Conservation (phyloP, 2,113 vertebrate species). For the Ctenomys sociabilis region DNA sequence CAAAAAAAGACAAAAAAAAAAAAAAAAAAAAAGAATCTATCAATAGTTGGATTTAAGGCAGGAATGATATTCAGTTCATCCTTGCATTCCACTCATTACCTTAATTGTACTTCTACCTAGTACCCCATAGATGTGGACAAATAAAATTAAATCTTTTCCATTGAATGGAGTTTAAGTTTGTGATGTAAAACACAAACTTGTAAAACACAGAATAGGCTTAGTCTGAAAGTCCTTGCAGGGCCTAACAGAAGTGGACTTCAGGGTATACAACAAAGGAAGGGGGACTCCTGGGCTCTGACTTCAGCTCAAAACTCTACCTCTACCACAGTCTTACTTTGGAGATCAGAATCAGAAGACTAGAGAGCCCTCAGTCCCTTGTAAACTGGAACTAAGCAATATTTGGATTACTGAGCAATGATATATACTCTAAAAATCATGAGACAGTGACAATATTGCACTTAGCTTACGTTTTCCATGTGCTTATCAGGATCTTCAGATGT, state of each 20-base stretch:
- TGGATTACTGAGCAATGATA: not conserved
- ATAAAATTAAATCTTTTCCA: not conserved
- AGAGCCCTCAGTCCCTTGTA: not conserved
- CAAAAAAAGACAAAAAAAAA: no score
- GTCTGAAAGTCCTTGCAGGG: not conserved
- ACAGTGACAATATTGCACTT: not conserved
- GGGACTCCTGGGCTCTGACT: not conserved
- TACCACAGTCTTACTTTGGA: not conserved
- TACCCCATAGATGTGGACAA: not conserved
- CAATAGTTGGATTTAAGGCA: not conserved
- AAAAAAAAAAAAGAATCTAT: no score
- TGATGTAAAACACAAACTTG: constrained; percentile 19
- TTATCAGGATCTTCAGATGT: not conserved
- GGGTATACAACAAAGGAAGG: not conserved
- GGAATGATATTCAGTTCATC: not conserved
- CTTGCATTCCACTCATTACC: not conserved
- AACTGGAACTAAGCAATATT: not conserved
- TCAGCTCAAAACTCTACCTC: not conserved
- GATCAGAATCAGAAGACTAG: not conserved
- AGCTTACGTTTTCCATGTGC: not conserved
- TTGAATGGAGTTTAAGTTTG: not conserved
- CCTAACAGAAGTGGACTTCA: not conserved
- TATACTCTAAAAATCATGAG: not conserved
- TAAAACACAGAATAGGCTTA: no score
- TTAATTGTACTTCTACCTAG: not conserved